Base-by-base conservation (phyloP, 2,888 invertebrate species). In the Athalia cordata region DNA sequence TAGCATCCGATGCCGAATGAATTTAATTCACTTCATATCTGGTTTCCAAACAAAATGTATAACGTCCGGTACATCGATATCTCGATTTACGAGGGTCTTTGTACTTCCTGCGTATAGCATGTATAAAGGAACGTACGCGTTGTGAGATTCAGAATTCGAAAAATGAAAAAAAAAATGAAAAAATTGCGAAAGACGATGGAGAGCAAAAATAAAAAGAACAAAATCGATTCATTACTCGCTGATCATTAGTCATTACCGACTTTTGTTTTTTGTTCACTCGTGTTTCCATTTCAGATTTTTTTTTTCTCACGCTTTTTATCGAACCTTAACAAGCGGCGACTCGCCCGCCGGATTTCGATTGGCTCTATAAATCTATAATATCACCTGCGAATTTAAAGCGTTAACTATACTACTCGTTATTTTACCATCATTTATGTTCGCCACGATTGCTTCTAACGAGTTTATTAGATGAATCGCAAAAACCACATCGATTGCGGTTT, bases 1-100 rank as follows among this genome's bases (percentile, higher is more conserved):
- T 72, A 29, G 5, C n/a, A 4, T 29, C n/a, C 13, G 57, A 45
- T 72, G 47, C 59, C 3, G 9, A 4, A 47, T 9, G 5, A 8
- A 50, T 72, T 72, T 47, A 57, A 72, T 72, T 59, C 72, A 59
- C 47, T 13, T 47, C 4, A 9, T 72, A 55, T 55, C 70, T 52
- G 57, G 57, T 55, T 55, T 45, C 15, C 7, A 70, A n/a, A 70
- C 70, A 43, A 13, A 70, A 70, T 43, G 52, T 55, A 55, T 55
- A 55, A 55, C 57, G 11, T 70, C 57, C 50, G 64, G 6, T 64
- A 29, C 8, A 64, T 3, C 11, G n/a, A 66, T 50, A 15, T 50
- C 67, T 50, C 67, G 50, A 67, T 29, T 29, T 47, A 29, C 5
- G 29, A 67, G 9, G 67, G 15, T 67, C 67, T 50, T 67, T 67